Base-by-base conservation (phyloP, 2,888 invertebrate species). In the Muscina levida region DNA sequence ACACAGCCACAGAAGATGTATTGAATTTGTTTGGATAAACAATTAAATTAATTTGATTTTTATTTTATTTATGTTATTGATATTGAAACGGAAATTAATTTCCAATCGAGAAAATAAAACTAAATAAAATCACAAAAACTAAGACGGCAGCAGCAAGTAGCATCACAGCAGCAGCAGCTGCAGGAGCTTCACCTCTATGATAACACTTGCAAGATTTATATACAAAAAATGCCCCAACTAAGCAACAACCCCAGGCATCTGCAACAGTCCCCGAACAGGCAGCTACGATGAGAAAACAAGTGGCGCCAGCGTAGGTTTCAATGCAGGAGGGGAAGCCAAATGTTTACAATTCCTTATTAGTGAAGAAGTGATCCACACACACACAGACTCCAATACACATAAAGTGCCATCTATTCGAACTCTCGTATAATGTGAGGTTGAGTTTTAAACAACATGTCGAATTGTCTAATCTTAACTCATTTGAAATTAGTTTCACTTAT, bases 81-180 rank as follows among this genome's bases (percentile, higher is more conserved):
- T 79, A 72, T 74, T 87, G 88, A 88, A 88, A 87, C 89, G 88
- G 88, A 88, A 89, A 89, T 87, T 88, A 88, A 86, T 86, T 87
- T 87, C 85, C 84, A 85, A 86, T 86, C 86, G 31, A 84, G 85
- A 87, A 85, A 86, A 87, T 85, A 87, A 86, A n/a, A n/a, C n/a
- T n/a, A n/a, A n/a, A n/a, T n/a, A n/a, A n/a, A n/a, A n/a, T n/a
- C n/a, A n/a, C n/a, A n/a, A 87, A 87, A 83, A 85, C 84, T 66
- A 78, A 78, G 79, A 65, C 53, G 53, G 46, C 39, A 26, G 42
- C 39, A 17, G 10, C 19, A n/a, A n/a, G n/a, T n/a, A n/a, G n/a
- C n/a, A n/a, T n/a, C n/a, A n/a, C n/a, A 22, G 8, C 37, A 24
- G 66, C 22, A 17, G 24, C 13, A 48, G n/a, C n/a, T 10, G 8